Conservation (phyloP, 2,888 invertebrate genomes). For the Laothoe populi region DNA sequence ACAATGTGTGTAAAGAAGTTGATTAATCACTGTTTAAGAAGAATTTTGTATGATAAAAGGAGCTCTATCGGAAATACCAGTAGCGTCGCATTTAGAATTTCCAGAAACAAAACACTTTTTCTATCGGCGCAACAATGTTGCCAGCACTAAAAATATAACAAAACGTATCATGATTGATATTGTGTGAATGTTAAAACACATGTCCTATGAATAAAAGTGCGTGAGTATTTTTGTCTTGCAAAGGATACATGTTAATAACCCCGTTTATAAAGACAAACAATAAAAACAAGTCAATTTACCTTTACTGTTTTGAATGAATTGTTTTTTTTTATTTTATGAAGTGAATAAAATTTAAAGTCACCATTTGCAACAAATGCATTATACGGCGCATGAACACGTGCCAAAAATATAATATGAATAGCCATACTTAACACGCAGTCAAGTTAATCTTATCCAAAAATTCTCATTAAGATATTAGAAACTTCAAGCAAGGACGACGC, state of each 20-base stretch:
- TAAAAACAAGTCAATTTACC: background rate
- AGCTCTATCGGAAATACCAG: conserved; percentile 12
- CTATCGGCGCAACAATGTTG: conserved; percentile 1
- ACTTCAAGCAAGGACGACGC: conserved; percentile 29
- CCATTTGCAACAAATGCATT: background rate
- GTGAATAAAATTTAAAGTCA: background rate
- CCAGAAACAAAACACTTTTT: background rate
- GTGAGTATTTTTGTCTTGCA: conserved; percentile 4
- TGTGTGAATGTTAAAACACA: conserved; percentile 19
- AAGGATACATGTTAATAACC: conserved; percentile 13
- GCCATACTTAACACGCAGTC: background rate
- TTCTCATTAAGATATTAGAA: conserved; percentile 37
- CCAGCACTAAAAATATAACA: conserved; percentile 16
- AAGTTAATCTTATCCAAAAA: conserved; percentile 23
- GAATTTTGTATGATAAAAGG: conserved; percentile 6
- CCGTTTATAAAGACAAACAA: conserved; percentile 1
- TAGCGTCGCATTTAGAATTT: conserved; percentile 15
- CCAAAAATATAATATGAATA: background rate
- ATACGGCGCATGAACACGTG: conserved; percentile 11
- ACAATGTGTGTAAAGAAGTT: background rate
- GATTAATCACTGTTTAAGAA: conserved; percentile 17
- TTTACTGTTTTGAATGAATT: conserved; percentile 2
- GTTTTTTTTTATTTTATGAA: background rate
- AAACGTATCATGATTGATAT: conserved; percentile 13
- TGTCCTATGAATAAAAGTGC: conserved; percentile 16